phyloP scores from a whole-genome alignment of 2,113 vertebrate species.

The Emydura subglobosa region DNA sequence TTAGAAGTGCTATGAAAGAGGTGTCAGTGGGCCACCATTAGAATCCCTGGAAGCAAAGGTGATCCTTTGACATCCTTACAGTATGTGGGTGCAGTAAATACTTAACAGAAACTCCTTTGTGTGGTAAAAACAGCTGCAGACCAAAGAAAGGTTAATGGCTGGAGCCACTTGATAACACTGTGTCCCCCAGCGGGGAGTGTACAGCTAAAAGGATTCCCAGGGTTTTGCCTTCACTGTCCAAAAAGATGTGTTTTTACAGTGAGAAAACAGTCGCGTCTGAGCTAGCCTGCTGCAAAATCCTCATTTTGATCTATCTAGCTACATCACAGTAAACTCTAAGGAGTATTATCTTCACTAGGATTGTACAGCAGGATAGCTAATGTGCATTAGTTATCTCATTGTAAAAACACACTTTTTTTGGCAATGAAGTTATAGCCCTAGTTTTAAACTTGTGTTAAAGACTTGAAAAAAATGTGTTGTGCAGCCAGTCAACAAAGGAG shows the following conservation, averaged over 20 bases:
- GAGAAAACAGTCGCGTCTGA: neutral
- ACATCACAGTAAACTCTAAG: neutral
- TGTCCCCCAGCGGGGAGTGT: neutral
- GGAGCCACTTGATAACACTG: neutral
- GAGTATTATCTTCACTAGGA: neutral
- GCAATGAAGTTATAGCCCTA: neutral
- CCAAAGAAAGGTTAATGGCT: neutral
- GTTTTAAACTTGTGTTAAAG: neutral
- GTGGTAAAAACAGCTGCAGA: neutral
- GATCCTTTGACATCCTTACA: neutral
- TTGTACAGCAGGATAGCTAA: neutral
- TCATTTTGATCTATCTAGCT: neutral
- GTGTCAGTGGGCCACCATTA: neutral
- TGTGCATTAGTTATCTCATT: neutral
- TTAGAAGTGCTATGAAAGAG: neutral
- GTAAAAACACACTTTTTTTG: neutral
- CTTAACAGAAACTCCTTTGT: neutral
- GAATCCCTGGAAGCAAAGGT: neutral
- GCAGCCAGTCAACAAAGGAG: neutral
- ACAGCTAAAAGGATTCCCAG: neutral
- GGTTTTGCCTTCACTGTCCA: neutral
- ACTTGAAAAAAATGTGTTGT: neutral
- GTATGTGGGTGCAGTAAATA: neutral
- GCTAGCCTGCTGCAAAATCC: neutral
- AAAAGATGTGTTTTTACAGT: neutral